Evolutionary conservation across 2,888 invertebrate genomes (phyloP).

Genomic region (Eupithecia tripunctaria): DNA sequence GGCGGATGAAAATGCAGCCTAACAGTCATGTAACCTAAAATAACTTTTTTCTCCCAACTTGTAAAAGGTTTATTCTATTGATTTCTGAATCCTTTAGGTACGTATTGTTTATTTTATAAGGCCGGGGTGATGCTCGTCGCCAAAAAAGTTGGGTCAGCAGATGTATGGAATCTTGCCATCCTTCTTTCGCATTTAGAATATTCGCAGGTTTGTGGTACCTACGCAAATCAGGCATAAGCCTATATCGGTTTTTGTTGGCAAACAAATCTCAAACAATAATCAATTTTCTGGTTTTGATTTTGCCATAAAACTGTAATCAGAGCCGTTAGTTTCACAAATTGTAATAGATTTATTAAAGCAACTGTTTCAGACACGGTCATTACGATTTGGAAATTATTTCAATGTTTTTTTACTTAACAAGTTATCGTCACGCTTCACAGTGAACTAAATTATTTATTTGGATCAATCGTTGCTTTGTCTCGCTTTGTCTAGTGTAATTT

Average conservation of each 20-base stretch:
- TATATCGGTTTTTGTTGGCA: slow-evolving; percentile 13
- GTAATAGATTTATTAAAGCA: slow-evolving; percentile 50
- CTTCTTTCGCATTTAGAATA: no score
- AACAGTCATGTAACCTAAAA: no score
- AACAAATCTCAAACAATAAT: slow-evolving; percentile 32
- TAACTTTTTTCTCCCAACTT: no score
- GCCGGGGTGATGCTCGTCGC: no score
- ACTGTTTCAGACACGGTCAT: slow-evolving; percentile 50
- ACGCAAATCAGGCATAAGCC: not conserved
- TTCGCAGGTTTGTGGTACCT: not conserved
- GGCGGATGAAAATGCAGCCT: no score
- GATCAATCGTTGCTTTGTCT: not conserved
- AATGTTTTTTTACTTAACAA: slow-evolving; percentile 46
- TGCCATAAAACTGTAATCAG: slow-evolving; percentile 45
- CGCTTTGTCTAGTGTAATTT: not conserved
- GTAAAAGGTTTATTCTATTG: no score
- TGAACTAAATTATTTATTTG: slow-evolving; percentile 12
- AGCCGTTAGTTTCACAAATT: slow-evolving; percentile 51
- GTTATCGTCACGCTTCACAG: slow-evolving; percentile 42
- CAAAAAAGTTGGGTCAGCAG: no score
- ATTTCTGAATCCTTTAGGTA: no score
- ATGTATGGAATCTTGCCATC: no score
- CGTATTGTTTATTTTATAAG: no score
- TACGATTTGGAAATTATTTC: slow-evolving; percentile 42
- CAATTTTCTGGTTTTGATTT: slow-evolving; percentile 56